Evolutionary conservation across 2,888 invertebrate species (phyloP), one percentile per base, ranked within the genome.

Genomic region (Xestobium rufovillosum): DNA sequence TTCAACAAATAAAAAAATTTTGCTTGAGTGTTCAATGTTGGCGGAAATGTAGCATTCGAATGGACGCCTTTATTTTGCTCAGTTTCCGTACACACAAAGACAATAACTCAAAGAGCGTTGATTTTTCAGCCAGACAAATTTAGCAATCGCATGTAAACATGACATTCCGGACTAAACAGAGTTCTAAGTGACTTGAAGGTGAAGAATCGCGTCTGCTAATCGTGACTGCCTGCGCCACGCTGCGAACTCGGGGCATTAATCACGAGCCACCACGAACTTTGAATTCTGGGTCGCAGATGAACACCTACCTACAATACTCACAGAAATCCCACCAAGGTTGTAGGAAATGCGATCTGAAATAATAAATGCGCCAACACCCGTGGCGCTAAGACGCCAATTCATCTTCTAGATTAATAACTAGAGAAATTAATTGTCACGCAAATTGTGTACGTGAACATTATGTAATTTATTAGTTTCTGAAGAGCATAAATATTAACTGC

Each of bases 201-300:
- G 53, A 49, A 48, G 53, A 55, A 52, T 52, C 49, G 51, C 52
- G 53, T 44, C 44, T 49, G 55, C 51, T 56, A 53, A 57, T 56
- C 57, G 58, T 57, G 55, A 54, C 58, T 56, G 57, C 50, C 57
- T 48, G 56, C 55, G 49, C 56, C 56, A 57, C 56, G 55, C 55
- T 53, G 56, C 37, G 54, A 47, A 43, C 46, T 49, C 47, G 47
- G 48, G n/a, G 47, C 52, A 55, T 57, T 56, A 56, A 57, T 57
- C 52, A 54, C 38, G 42, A 41, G 33, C 30, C 31, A 40, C 41
- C 42, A 41, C 45, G 39, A 42, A 43, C 39, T 42, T 41, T 43
- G 44, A 44, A 46, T 34, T 31, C 31, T 29, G 26, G 31, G 11
- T 31, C 12, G 9, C 17, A 28, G 17, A 19, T 19, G 23, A 19